A percentile compares a stretch with the other conserved stretches of the same genome.
phyloP scores from a whole-genome alignment of 2,888 invertebrate species.

The Lasioglossum pauxillum region DNA sequence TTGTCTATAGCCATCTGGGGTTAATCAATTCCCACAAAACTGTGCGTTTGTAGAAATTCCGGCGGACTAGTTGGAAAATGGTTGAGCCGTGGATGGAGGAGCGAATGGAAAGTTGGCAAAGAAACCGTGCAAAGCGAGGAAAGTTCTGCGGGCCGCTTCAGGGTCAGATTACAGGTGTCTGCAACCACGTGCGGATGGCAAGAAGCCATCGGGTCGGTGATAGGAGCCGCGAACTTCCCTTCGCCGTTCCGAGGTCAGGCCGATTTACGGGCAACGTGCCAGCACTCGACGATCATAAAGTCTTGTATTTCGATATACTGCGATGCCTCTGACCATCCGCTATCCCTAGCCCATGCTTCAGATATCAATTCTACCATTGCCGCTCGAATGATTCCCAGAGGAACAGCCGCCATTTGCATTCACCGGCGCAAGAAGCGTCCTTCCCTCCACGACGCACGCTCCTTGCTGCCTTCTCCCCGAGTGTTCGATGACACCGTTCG shows the following conservation, averaged over 20 bases:
- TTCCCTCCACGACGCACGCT: not conserved
- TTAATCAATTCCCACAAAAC: not conserved
- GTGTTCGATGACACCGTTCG: not conserved
- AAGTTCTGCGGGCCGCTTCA: constrained; percentile 20
- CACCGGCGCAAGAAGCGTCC: not conserved
- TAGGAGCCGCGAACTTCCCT: not conserved
- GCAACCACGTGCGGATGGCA: constrained; percentile 50
- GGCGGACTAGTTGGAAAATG: not conserved
- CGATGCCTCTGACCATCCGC: constrained; percentile 58
- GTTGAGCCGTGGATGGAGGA: not conserved
- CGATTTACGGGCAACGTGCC: constrained; percentile 74
- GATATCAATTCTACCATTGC: constrained; percentile 70
- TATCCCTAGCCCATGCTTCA: constrained; percentile 57
- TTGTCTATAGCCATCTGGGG: not conserved
- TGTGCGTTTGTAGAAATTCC: not conserved
- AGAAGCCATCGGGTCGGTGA: constrained; percentile 32
- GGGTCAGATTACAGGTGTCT: constrained; percentile 59
- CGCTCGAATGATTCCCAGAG: constrained; percentile 56
- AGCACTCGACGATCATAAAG: constrained; percentile 68
- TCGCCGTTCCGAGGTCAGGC: constrained; percentile 31
- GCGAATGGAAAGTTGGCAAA: not conserved
- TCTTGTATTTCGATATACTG: constrained; percentile 67
- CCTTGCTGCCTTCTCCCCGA: not conserved
- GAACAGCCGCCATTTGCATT: constrained; percentile 48
- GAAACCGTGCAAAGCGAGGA: not conserved